Base-by-base conservation (phyloP, 1,140 invertebrate species). In the Temnothorax curvispinosus region DNA sequence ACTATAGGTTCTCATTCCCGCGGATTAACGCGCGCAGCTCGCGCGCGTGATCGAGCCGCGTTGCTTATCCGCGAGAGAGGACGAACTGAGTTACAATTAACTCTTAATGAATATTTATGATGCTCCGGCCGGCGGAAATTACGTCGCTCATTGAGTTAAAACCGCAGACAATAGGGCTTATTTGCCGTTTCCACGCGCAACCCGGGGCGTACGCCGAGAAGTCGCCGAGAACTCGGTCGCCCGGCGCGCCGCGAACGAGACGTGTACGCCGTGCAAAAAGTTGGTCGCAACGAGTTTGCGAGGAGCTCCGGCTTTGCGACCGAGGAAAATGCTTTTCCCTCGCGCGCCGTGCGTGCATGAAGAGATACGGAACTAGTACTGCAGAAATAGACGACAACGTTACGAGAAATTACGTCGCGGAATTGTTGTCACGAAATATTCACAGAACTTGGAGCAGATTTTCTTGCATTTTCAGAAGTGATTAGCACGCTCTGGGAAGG, bases 71-170 rank as follows among this genome's bases (percentile, higher is more conserved):
- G 41, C 67, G 80, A 58, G 52, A 44, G 52, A 72, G 67, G 11
- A 47, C 32, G 62, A 58, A 15, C 64, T 3, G 65, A 60, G 67
- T 75, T 84, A 84, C 54, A 84, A 84, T 84, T 75, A 84, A 84
- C 69, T 75, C 44, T 84, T 74, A 74, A 84, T 84, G 80, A 84
- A 84, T 85, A 85, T 85, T 85, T 85, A 85, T 85, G 56, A 85
- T 35, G 75, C 80, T 41, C 69, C 69, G 80, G 54, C 80, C 80
- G 69, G n/a, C 80, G 32, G 41, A 84, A 84, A 84, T 84, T 84
- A 74, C 69, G 69, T 60, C 80, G 54, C 32, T 84, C 80, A 84
- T 84, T 84, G 80, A 84, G 80, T 84, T 84, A 84, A 84, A 74
- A 60, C 80, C 80, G 54, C 80, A 84, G 80, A 84, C 80, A 84